phyloP scores from a whole-genome alignment of 1,140 invertebrate genomes.

The Zophobas atratus region DNA sequence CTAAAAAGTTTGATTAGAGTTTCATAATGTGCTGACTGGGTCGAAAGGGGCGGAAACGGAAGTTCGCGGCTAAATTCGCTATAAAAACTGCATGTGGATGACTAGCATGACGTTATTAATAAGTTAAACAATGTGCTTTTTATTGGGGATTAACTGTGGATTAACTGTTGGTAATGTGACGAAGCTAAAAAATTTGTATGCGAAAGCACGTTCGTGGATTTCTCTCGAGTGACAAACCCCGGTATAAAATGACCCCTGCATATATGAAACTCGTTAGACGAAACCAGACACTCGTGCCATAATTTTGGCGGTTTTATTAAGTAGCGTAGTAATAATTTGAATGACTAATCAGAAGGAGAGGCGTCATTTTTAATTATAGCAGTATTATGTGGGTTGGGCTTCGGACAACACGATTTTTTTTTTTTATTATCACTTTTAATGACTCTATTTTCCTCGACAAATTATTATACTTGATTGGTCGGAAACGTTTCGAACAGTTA shows the following conservation, averaged over 20 bases:
- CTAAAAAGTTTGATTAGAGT: conserved; percentile 16
- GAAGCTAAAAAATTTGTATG: not conserved
- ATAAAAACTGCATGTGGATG: not conserved
- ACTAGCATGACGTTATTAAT: not conserved
- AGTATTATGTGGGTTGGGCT: not conserved
- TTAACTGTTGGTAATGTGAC: no score
- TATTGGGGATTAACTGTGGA: no score
- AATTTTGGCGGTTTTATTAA: not conserved
- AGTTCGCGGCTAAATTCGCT: conserved; percentile 11
- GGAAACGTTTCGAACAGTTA: no score
- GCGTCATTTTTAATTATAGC: conserved; percentile 3
- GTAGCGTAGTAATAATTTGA: not conserved
- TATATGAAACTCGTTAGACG: no score
- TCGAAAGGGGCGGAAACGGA: conserved; percentile 21
- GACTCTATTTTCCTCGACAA: no score
- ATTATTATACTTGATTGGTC: no score
- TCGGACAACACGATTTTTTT: no score
- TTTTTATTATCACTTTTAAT: no score
- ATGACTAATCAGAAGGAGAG: conserved; percentile 4
- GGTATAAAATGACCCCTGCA: no score
- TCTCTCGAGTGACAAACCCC: no score
- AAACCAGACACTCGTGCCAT: not conserved
- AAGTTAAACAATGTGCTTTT: not conserved
- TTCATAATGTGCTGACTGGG: conserved; percentile 8
- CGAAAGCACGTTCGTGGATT: not conserved